Evolutionary conservation across 2,797 vertebrate genomes (phyloP).

Genomic region (Loris lydekkerianus): DNA sequence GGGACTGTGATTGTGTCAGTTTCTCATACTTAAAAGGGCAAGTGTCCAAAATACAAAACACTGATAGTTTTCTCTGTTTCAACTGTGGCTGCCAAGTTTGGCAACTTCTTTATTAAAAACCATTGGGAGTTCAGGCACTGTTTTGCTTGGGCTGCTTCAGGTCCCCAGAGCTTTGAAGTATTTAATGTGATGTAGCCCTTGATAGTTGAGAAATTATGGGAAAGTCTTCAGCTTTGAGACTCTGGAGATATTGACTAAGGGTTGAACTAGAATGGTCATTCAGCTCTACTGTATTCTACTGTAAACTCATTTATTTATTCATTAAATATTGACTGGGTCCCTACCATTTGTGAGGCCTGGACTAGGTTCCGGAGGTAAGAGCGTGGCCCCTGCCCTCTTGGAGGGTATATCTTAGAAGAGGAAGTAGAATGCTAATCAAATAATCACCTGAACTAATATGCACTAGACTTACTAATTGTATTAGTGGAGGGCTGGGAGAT

Average conservation of each 20-base stretch:
- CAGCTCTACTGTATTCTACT: background rate
- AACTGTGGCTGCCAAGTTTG: constrained; percentile 54
- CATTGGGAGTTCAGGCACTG: background rate
- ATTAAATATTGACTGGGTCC: constrained; percentile 44
- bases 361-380: background rate
- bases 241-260: constrained; percentile 5
- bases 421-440: background rate
- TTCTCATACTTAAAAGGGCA: constrained; percentile 76
- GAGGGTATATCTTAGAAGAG: background rate
- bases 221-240: constrained; percentile 52
- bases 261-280: constrained; percentile 15
- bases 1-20: constrained; percentile 72
- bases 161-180: constrained; percentile 47
- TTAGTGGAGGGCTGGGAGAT: background rate
- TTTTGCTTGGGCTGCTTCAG: constrained; percentile 61
- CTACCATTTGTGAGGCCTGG: background rate
- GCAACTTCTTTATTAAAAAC: constrained; percentile 45
- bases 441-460: constrained; percentile 14
- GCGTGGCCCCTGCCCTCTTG: background rate
- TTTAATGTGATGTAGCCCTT: constrained; percentile 46
- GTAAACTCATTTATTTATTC: constrained; percentile 52
- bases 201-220: constrained; percentile 70
- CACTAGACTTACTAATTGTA: background rate
- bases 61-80: constrained; percentile 64
- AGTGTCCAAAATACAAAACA: constrained; percentile 63